A percentile compares a stretch with the other conserved stretches of the same genome.
These are phyloP conservation scores for Nettapus auritus DNA, from an alignment of 2,113 vertebrate genomes.

Conservation along the genomic window DNA sequence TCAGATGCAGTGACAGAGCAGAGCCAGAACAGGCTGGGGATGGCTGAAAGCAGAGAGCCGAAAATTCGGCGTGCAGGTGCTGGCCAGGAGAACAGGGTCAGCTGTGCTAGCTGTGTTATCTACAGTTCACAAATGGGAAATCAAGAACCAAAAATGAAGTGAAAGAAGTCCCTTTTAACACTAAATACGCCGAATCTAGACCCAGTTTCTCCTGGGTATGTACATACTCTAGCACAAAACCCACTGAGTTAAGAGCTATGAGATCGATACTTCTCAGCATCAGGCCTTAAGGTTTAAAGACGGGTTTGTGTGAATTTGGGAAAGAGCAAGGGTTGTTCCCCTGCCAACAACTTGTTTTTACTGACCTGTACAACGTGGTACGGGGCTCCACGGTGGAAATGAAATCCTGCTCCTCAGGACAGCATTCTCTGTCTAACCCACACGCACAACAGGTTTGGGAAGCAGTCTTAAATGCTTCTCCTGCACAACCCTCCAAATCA, in stretches of 20 bases:
- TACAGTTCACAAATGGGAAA: neutral
- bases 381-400: neutral
- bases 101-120: neutral
- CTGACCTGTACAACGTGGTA: neutral
- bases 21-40: rapidly evolving
- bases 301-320: neutral
- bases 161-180: neutral
- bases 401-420: neutral
- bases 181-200: neutral
- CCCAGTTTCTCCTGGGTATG: neutral
- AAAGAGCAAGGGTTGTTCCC: neutral
- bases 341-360: neutral
- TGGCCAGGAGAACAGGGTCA: neutral
- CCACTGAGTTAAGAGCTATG: neutral
- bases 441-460: neutral
- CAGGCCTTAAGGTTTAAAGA: neutral
- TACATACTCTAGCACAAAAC: neutral
- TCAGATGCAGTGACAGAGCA: neutral
- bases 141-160: neutral
- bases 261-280: neutral
- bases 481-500: neutral
- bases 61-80: rapidly evolving
- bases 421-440: neutral
- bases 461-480: neutral
- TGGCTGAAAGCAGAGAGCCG: neutral